Percentiles rank a stretch among this genome's conserved stretches.
Conservation (phyloP, 2,113 vertebrate genomes). For the Carollia perspicillata region DNA sequence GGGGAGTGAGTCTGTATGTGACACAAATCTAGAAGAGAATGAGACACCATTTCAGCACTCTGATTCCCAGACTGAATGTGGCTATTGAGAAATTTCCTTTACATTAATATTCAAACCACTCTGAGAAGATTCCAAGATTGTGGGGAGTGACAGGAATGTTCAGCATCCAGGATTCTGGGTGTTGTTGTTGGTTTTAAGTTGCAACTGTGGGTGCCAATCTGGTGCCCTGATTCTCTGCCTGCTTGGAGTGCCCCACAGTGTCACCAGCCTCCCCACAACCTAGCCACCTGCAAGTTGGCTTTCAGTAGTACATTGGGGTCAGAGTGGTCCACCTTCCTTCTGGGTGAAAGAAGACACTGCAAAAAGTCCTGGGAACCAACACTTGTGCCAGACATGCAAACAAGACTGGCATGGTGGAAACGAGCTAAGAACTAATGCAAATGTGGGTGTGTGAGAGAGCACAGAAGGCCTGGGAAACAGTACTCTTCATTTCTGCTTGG, state of each 20-base stretch:
- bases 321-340: slow-evolving; percentile 59
- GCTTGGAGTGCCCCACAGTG: slow-evolving; percentile 3
- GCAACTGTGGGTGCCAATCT: slow-evolving; percentile 46
- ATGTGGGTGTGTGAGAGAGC: slow-evolving; percentile 45
- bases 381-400: slow-evolving; percentile 71
- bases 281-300: slow-evolving; percentile 70
- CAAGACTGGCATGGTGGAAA: slow-evolving; percentile 73
- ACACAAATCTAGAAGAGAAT: not conserved
- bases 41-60: not conserved
- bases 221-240: slow-evolving; percentile 22
- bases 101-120: slow-evolving; percentile 59
- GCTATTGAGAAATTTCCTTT: slow-evolving; percentile 44
- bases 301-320: slow-evolving; percentile 10
- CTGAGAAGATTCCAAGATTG: slow-evolving; percentile 64
- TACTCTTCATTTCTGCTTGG: not conserved
- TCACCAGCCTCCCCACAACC: slow-evolving; percentile 32
- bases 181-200: slow-evolving; percentile 55
- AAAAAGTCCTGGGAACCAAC: slow-evolving; percentile 63
- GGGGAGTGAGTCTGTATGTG: not conserved
- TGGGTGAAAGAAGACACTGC: slow-evolving; percentile 59
- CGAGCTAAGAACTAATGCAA: slow-evolving; percentile 42
- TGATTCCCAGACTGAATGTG: not conserved
- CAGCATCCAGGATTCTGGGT: slow-evolving; percentile 57
- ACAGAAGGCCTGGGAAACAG: slow-evolving; percentile 1
- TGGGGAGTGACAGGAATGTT: slow-evolving; percentile 54